Percentiles rank a stretch among this genome's conserved stretches.
Evolutionary conservation across 2,113 vertebrate species (phyloP).

Genomic region (Corvus cornix): DNA sequence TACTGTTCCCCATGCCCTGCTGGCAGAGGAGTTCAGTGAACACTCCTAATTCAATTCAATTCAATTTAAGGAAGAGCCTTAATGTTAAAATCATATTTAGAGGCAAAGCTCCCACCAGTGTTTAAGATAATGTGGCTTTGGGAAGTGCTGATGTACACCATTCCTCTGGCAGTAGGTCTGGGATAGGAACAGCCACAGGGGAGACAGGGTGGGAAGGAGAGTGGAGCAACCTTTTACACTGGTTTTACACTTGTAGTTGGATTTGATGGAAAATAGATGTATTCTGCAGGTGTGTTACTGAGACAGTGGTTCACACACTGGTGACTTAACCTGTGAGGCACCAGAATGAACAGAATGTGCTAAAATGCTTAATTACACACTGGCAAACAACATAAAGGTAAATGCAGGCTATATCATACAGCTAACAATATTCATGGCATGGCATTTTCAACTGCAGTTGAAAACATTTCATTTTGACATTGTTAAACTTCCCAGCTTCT

Average conservation of each 20-base stretch:
- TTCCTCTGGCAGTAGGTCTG: neutral
- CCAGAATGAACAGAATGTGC: neutral
- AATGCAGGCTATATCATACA: neutral
- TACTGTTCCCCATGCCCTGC: neutral
- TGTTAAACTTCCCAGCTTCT: neutral
- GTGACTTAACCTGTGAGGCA: neutral
- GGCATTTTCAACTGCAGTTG: neutral
- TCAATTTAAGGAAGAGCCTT: neutral
- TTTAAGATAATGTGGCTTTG: neutral
- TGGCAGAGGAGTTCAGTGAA: neutral
- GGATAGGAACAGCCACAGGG: neutral
- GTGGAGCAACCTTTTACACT: neutral
- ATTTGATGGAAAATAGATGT: neutral
- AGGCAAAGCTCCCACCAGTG: neutral
- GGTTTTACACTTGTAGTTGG: neutral
- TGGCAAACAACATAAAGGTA: neutral
- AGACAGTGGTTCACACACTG: neutral
- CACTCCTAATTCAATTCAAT: neutral
- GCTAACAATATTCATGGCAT: neutral
- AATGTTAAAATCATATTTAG: neutral
- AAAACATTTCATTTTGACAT: neutral
- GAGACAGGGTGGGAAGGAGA: neutral
- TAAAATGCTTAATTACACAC: neutral
- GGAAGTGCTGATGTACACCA: neutral
- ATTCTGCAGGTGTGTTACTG: neutral